These are phyloP conservation scores for Pseudochirops cupreus DNA, from an alignment of 2,797 vertebrate species.

Conservation along the genomic window DNA sequence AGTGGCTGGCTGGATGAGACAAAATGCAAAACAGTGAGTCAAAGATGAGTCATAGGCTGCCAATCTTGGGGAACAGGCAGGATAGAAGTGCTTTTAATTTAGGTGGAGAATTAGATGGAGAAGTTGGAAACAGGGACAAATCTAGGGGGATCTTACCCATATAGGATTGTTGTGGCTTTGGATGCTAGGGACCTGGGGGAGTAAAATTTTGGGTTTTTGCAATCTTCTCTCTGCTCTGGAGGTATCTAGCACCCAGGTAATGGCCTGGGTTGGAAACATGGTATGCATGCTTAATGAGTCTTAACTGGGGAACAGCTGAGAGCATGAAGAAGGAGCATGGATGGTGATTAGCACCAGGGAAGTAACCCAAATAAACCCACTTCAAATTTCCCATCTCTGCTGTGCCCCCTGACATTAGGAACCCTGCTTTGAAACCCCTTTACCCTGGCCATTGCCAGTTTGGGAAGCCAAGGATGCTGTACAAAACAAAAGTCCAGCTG, in stretches of 20 bases:
- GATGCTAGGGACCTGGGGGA: not conserved
- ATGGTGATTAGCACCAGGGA: conserved; percentile 30
- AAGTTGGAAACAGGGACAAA: not conserved
- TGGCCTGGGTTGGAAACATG: not conserved
- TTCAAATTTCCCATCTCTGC: not conserved
- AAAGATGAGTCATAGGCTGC: not conserved
- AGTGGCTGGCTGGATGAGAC: not conserved
- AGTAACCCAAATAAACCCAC: conserved; percentile 45
- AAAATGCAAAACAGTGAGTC: not conserved
- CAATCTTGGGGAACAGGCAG: not conserved
- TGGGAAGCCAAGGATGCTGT: not conserved
- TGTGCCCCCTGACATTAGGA: not conserved
- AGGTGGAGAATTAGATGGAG: not conserved
- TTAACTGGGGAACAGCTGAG: conserved; percentile 61
- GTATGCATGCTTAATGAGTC: conserved; percentile 40
- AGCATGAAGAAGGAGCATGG: conserved; percentile 42
- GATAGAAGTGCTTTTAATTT: not conserved
- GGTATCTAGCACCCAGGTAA: not conserved
- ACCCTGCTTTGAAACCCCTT: conserved; percentile 19
- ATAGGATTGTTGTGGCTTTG: not conserved
- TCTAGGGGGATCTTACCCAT: not conserved
- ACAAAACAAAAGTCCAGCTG: not conserved
- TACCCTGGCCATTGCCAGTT: conserved; percentile 6
- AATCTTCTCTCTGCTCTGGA: conserved; percentile 3
- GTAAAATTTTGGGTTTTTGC: not conserved